phyloP scores from a whole-genome alignment of 2,797 vertebrate genomes.

The Poecilia wingei region DNA sequence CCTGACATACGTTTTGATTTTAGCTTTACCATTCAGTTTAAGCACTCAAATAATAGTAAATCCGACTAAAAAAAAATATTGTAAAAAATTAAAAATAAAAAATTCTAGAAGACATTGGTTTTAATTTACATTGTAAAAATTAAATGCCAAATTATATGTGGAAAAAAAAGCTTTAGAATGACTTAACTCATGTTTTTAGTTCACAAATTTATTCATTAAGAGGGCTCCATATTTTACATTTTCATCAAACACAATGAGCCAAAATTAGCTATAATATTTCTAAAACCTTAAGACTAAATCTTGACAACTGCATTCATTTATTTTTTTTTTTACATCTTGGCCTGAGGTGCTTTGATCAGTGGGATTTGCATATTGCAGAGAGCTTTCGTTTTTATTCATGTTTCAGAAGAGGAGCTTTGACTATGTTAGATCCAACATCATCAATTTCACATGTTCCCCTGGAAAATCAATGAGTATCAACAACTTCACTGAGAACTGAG shows the following conservation, averaged over 20 bases:
- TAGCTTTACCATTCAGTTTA: not conserved
- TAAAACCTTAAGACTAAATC: not conserved
- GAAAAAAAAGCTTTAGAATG: not conserved
- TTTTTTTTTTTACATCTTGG: not conserved
- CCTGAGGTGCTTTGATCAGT: conserved; percentile 2
- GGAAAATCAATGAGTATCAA: not conserved
- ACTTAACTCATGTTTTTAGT: not conserved
- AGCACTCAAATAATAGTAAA: not conserved
- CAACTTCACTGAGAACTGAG: conserved; percentile 9
- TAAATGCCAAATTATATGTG: not conserved
- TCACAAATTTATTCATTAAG: not conserved
- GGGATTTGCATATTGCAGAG: not conserved
- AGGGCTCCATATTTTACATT: not conserved
- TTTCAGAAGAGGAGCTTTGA: conserved; percentile 7
- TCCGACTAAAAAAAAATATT: not conserved
- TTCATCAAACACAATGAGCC: not conserved
- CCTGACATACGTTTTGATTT: not conserved
- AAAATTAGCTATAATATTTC: not conserved
- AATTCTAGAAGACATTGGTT: not conserved
- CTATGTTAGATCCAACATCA: not conserved
- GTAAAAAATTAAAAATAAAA: no score
- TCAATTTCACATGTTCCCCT: conserved; percentile 4
- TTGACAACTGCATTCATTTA: not conserved
- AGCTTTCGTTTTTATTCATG: not conserved
- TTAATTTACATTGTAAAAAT: not conserved